Conservation (phyloP, 2,113 vertebrate species). For the Aspidoscelis tigris region DNA sequence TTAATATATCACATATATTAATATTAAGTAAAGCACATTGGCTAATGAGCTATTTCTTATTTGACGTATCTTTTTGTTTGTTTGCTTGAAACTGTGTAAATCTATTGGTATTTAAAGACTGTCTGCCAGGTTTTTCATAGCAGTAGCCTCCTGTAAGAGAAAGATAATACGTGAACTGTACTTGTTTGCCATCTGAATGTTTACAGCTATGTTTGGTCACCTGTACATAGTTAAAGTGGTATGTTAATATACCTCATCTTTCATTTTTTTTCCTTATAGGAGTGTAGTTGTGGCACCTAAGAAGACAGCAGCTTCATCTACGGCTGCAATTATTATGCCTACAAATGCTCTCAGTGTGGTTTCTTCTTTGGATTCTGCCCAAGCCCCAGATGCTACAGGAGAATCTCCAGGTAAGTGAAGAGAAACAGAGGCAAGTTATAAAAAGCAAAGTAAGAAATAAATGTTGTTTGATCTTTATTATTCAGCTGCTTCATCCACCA, state of each 20-base stretch:
- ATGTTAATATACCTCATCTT: conserved; percentile 11
- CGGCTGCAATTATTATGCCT: conserved; percentile 69
- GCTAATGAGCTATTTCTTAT: background rate
- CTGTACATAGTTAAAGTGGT: conserved; percentile 11
- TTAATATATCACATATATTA: too few relatives aligned
- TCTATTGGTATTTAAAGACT: background rate
- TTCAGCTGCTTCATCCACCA: background rate
- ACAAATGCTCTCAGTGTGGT: conserved; percentile 89
- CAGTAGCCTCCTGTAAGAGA: background rate
- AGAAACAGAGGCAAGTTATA: background rate
- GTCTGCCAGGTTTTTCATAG: background rate
- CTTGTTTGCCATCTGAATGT: background rate
- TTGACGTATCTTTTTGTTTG: background rate
- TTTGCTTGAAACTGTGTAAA: conserved; percentile 4
- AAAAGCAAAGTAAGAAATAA: background rate
- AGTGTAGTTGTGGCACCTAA: conserved; percentile 93
- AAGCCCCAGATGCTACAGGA: conserved; percentile 68
- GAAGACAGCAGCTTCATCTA: conserved; percentile 75
- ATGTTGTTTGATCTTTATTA: background rate
- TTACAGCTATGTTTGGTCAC: background rate
- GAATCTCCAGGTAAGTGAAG: conserved; percentile 82
- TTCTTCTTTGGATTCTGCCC: conserved; percentile 83
- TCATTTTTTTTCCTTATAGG: conserved; percentile 69
- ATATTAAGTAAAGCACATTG: background rate
- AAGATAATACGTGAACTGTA: background rate